Percentiles rank a stretch among this genome's conserved stretches.
Evolutionary conservation across 2,113 vertebrate species (phyloP).

Genomic region (Oxygymnocypris stewartii): DNA sequence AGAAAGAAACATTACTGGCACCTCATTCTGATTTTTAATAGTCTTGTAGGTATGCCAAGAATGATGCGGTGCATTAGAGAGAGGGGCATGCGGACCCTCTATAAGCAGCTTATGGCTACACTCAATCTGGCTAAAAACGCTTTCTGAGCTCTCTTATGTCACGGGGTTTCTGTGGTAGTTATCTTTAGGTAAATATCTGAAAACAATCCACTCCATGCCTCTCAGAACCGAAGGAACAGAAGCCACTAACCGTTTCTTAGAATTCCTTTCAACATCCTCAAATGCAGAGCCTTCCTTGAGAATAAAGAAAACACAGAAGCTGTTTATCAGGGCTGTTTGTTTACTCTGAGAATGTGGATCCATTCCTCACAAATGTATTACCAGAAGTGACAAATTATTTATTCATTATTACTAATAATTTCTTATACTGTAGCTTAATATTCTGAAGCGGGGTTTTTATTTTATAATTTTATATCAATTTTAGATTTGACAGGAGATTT

Average conservation of each 20-base stretch:
- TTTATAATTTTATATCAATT: background rate
- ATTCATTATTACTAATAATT: background rate
- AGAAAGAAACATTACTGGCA: slow-evolving; percentile 69
- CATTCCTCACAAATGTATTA: background rate
- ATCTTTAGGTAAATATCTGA: slow-evolving; percentile 15
- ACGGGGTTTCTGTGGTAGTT: slow-evolving; percentile 18
- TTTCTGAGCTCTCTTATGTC: slow-evolving; percentile 35
- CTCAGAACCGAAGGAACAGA: background rate
- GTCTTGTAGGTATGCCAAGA: slow-evolving; percentile 70
- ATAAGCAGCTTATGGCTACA: slow-evolving; percentile 69
- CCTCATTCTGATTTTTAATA: slow-evolving; percentile 72
- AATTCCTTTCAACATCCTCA: slow-evolving; percentile 7
- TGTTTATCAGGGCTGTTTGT: background rate
- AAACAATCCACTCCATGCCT: background rate
- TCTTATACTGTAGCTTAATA: background rate
- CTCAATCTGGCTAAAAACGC: slow-evolving; percentile 54
- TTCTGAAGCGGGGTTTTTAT: background rate
- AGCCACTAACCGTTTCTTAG: background rate
- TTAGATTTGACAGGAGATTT: background rate
- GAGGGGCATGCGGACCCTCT: slow-evolving; percentile 69
- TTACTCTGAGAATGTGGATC: background rate
- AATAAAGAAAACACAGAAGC: background rate
- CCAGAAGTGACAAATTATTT: background rate
- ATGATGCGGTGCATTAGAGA: slow-evolving; percentile 72
- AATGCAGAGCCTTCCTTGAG: background rate